These are phyloP conservation scores for Saimiri boliviensis DNA, from an alignment of 2,113 vertebrate genomes.

Conservation along the genomic window DNA sequence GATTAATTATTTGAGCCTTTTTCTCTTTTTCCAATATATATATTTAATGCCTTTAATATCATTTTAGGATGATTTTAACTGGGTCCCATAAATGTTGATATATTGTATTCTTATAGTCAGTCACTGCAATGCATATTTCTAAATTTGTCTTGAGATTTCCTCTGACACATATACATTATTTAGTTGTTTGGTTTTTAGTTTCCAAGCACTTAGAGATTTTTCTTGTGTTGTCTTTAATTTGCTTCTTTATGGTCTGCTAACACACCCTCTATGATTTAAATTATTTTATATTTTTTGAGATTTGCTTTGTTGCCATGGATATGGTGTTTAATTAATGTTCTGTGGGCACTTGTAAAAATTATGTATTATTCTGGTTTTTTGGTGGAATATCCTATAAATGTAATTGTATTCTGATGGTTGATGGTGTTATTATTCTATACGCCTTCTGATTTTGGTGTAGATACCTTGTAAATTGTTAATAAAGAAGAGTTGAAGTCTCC, in stretches of 20 bases:
- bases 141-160: neutral
- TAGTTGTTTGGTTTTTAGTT: neutral
- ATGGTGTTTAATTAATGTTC: neutral
- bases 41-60: neutral
- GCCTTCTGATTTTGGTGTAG: neutral
- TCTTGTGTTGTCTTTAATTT: neutral
- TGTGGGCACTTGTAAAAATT: neutral
- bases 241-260: neutral
- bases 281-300: neutral
- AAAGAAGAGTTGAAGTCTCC: neutral
- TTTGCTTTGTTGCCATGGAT: neutral
- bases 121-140: neutral
- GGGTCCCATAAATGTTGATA: neutral
- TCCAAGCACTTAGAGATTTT: neutral
- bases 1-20: neutral
- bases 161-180: neutral
- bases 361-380: neutral
- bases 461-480: neutral
- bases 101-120: neutral
- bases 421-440: neutral
- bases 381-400: neutral
- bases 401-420: neutral
- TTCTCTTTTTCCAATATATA: neutral
- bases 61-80: neutral
- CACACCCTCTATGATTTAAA: neutral